Conservation (phyloP, 2,888 invertebrate genomes). For the Macrophya alboannulata region DNA sequence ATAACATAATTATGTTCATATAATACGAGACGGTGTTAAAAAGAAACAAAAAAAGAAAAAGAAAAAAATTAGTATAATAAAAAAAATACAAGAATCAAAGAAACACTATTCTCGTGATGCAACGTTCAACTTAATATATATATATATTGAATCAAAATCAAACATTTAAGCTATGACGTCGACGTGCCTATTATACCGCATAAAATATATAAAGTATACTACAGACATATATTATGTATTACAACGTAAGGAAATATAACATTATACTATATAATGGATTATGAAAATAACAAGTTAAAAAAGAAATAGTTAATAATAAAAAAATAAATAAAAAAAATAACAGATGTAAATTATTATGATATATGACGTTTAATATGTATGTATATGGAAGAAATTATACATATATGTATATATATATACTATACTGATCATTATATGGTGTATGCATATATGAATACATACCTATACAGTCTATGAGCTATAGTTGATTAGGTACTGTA, state of each 20-base stretch:
- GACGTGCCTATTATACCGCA: conserved; percentile 52
- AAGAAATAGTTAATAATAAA: neutral
- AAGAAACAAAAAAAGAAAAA: neutral
- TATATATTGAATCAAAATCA: conserved; percentile 7
- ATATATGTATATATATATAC: neutral
- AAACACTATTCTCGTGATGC: conserved; percentile 14
- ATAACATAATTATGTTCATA: neutral
- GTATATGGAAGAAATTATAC: conserved; percentile 17
- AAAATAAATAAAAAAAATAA: neutral
- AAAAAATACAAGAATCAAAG: neutral
- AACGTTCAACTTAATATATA: conserved; percentile 9
- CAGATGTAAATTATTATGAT: conserved; percentile 30
- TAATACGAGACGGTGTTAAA: neutral
- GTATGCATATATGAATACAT: neutral
- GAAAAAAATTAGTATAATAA: neutral
- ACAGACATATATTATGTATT: conserved; percentile 46
- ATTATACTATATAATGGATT: conserved; percentile 26
- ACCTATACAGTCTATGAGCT: neutral
- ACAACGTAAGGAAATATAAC: conserved; percentile 26
- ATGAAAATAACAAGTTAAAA: neutral
- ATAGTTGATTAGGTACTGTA: neutral
- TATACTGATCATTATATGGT: neutral
- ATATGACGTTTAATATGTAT: neutral
- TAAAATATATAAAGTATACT: conserved; percentile 40
- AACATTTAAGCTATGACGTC: conserved; percentile 50